Conservation (phyloP, 53 echinoderm and acorn worm species). For the Holothuria leucospilota region DNA sequence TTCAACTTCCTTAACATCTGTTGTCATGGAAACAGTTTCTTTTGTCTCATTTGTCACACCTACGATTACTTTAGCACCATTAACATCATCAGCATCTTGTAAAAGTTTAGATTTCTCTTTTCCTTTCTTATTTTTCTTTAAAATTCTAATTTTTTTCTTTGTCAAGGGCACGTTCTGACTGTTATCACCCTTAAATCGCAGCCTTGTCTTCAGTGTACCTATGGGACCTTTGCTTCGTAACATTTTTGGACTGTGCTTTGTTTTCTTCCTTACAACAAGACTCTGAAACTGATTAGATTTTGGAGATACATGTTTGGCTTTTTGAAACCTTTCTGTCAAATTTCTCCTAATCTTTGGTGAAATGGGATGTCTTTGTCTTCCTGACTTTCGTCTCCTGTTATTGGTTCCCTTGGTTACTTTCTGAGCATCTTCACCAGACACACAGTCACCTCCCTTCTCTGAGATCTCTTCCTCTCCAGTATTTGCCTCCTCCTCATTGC, state of each 20-base stretch:
- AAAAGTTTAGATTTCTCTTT: no score
- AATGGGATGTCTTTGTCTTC: background rate
- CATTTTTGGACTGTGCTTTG: slow-evolving; percentile 20
- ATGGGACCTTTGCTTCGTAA: background rate
- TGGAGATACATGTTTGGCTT: slow-evolving; percentile 6
- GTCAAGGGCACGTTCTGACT: background rate
- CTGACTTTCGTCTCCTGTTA: background rate
- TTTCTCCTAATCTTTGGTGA: slow-evolving; percentile 45
- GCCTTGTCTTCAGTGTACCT: background rate
- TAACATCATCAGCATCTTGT: no score
- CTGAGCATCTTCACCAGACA: background rate
- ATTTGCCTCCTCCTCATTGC: no score
- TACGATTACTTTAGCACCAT: no score
- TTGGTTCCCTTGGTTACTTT: background rate
- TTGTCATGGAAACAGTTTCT: background rate
- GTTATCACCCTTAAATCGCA: slow-evolving; percentile 7
- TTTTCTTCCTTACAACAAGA: background rate
- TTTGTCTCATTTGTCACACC: no score
- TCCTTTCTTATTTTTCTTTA: no score
- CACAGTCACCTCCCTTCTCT: background rate
- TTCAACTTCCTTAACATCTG: no score
- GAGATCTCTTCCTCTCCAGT: background rate
- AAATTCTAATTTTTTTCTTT: background rate
- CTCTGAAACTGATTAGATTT: background rate
- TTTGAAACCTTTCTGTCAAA: slow-evolving; percentile 12